phyloP scores from a whole-genome alignment of 2,797 vertebrate species.

The Echeneis naucrates region DNA sequence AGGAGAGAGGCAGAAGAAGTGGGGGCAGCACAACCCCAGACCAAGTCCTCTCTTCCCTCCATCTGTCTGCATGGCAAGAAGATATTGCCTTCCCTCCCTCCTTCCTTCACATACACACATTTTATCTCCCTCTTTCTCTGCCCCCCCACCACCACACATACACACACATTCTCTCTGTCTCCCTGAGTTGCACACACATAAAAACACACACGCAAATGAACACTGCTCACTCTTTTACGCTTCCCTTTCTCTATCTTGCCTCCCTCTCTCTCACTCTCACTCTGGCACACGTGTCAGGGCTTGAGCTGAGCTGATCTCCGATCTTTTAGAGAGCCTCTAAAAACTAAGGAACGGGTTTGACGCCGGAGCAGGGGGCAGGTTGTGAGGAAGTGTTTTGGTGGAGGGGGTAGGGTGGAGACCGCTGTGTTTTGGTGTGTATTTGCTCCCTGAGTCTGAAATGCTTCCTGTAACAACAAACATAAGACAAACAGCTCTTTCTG shows the following conservation, averaged over 20 bases:
- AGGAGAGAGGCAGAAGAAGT: conserved; percentile 1
- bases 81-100: conserved; percentile 73
- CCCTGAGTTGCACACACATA: not conserved
- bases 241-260: conserved; percentile 37
- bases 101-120: conserved; percentile 45
- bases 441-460: conserved; percentile 58
- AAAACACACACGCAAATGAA: conserved; percentile 43
- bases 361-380: conserved; percentile 5
- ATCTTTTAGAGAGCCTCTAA: conserved; percentile 79
- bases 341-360: conserved; percentile 41
- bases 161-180: conserved; percentile 42
- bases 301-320: conserved; percentile 80
- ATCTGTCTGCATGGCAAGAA: conserved; percentile 71
- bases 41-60: conserved; percentile 53
- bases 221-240: conserved; percentile 46
- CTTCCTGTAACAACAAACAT: conserved; percentile 74
- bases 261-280: conserved; percentile 40
- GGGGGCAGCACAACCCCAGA: conserved; percentile 35
- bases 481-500: conserved; percentile 67
- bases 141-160: no score
- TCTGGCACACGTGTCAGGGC: conserved; percentile 81
- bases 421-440: conserved; percentile 62
- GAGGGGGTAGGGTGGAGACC: conserved; percentile 47
- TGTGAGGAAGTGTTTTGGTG: conserved; percentile 37
- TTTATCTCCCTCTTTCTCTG: conserved; percentile 26